Conservation (phyloP, 2,113 vertebrate species). For the Rhinichthys klamathensis region DNA sequence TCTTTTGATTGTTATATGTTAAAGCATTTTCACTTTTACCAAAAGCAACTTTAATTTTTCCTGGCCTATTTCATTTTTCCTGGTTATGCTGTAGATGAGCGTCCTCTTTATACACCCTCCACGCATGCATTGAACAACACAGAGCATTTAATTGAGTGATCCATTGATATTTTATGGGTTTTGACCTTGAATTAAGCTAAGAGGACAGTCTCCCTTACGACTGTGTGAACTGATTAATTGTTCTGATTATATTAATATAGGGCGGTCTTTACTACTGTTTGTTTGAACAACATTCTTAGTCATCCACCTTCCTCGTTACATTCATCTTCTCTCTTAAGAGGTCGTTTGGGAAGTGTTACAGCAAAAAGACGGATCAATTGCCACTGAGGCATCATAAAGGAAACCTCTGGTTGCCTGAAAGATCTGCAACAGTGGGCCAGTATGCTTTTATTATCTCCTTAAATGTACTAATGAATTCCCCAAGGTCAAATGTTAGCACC, state of each 20-base stretch:
- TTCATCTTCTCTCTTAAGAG: slow-evolving; percentile 1
- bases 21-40: slow-evolving; percentile 22
- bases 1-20: slow-evolving; percentile 42
- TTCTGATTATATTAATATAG: slow-evolving; percentile 4
- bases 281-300: background rate
- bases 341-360: background rate
- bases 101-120: background rate
- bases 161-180: slow-evolving; percentile 1
- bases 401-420: background rate
- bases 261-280: background rate
- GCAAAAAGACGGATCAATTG: background rate
- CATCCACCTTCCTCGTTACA: slow-evolving; percentile 4
- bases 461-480: slow-evolving; percentile 3
- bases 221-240: background rate
- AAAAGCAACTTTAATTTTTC: slow-evolving; percentile 14
- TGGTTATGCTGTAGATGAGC: background rate
- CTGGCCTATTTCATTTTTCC: background rate
- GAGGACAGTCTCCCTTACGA: background rate
- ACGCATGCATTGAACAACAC: background rate
- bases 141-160: slow-evolving; percentile 16
- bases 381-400: background rate
- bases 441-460: slow-evolving; percentile 3
- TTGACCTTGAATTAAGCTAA: slow-evolving; percentile 31
- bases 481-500: slow-evolving; percentile 20
- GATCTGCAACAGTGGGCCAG: background rate